Percentiles rank a stretch among this genome's conserved stretches.
Evolutionary conservation across 2,888 invertebrate species (phyloP).

Genomic region (Cryptophagus acutangulus): DNA sequence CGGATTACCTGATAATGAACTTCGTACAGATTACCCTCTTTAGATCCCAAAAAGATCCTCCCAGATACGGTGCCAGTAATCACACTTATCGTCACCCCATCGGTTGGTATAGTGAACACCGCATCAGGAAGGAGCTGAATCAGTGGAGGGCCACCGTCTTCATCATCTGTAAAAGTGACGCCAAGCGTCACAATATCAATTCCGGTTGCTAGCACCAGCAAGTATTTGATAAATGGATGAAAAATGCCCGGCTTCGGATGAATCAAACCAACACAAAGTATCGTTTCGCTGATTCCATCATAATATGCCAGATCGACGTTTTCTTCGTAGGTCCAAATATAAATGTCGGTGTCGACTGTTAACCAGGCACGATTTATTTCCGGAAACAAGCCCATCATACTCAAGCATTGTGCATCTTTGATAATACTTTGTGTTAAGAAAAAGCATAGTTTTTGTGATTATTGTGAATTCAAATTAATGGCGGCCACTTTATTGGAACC

Average conservation of each 20-base stretch:
- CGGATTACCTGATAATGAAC: constrained; percentile 77
- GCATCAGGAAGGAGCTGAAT: constrained; percentile 92
- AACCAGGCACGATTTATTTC: constrained; percentile 96
- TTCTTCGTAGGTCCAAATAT: constrained; percentile 96
- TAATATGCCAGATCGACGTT: constrained; percentile 94
- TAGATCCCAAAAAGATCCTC: constrained; percentile 90
- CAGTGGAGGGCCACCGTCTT: constrained; percentile 57
- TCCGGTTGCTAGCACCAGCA: constrained; percentile 89
- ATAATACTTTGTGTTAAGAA: no score
- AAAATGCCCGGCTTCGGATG: constrained; percentile 86
- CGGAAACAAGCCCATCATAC: constrained; percentile 95
- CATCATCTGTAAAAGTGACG: constrained; percentile 55
- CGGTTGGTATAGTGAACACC: constrained; percentile 88
- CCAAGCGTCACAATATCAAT: constrained; percentile 89
- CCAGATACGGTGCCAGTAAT: constrained; percentile 79
- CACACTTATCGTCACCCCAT: constrained; percentile 77
- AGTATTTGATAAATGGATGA: constrained; percentile 82
- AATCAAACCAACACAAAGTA: constrained; percentile 87
- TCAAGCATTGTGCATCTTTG: constrained; percentile 89
- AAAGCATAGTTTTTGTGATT: no score
- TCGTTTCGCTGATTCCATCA: constrained; percentile 91
- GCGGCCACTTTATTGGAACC: no score
- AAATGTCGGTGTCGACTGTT: constrained; percentile 95
- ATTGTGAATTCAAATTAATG: no score
- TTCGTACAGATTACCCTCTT: constrained; percentile 93